Evolutionary conservation across 2,113 vertebrate genomes (phyloP), one percentile per base, ranked within the genome.

Genomic region (Callorhinus ursinus): DNA sequence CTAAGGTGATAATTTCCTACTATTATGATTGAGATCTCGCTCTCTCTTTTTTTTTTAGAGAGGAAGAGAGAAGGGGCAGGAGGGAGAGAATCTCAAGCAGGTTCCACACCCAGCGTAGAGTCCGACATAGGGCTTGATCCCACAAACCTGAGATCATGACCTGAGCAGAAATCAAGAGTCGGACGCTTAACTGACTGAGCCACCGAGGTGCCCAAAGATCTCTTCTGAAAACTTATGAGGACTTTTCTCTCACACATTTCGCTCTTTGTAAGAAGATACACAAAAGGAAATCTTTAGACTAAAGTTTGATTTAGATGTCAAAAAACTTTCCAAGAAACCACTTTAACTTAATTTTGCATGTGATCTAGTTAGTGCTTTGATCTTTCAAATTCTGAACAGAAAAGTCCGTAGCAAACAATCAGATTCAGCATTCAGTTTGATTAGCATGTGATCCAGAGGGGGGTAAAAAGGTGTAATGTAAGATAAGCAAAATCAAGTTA

Each of bases 201-300:
- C 65, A n/a, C 16, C 65, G 16, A 4, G 65, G 33, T 69, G 16
- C 16, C 33, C 33, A n/a, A 69, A 69, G 65, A 65, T 65, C 28
- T 65, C 63, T 65, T 31, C 63, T 33, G 5, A 71, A 92, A 95
- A 31, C 46, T 72, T 65, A 55, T 36, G 51, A 63, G 53, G 9
- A 69, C n/a, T 7, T 84, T 26, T 81, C 59, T 81, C 55, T 36
- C n/a, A 82, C 4, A 69, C 19, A 72, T 24, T 84, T 89, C 65
- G 69, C 12, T 77, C 69, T 95, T 71, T 71, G 21, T 51, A 92
- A 71, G 51, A 80, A 80, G 19, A 51, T 15, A 85, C 10, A 65
- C 15, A 80, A 74, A 94, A 92, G 51, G 11, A 92, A 88, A 92
- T 95, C 15, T 59, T 76, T 57, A 49, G 82, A 88, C 57, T 76